These are phyloP conservation scores for Nemurella pictetii DNA, from an alignment of 2,888 invertebrate species.

Conservation along the genomic window DNA sequence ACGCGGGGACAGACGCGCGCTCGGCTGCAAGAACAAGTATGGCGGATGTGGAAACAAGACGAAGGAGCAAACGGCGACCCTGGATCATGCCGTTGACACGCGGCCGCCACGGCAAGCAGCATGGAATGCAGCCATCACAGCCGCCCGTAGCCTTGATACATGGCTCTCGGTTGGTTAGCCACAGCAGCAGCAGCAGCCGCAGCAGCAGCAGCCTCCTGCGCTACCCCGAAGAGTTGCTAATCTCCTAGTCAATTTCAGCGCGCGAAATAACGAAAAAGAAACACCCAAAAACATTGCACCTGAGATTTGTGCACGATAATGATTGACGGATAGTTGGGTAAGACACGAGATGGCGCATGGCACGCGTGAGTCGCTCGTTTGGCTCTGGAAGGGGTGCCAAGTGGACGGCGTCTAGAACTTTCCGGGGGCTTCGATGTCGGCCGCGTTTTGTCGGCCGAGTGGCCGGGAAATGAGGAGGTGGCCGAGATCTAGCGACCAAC, in stretches of 20 bases:
- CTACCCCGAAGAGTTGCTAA: neutral
- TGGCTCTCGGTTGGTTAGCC: neutral
- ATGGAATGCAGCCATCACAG: constrained; percentile 8
- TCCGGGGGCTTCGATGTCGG: no score
- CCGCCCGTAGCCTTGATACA: neutral
- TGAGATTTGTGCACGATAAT: neutral
- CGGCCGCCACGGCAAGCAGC: neutral
- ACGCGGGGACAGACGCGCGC: neutral
- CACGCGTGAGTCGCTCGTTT: no score
- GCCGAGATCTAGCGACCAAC: neutral
- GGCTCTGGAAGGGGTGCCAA: neutral
- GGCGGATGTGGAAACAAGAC: neutral
- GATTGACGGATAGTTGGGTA: neutral
- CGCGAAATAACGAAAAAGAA: neutral
- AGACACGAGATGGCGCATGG: neutral
- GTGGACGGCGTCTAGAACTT: neutral
- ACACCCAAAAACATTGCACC: neutral
- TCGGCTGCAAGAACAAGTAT: neutral
- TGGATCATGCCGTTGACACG: constrained; percentile 14
- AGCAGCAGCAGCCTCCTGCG: neutral
- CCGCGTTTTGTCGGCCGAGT: neutral
- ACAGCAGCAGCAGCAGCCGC: neutral
- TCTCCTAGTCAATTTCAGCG: no score
- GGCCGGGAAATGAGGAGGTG: neutral
- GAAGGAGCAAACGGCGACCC: neutral